Base-by-base conservation (phyloP, 2,888 invertebrate genomes). In the Dioctria linearis region DNA sequence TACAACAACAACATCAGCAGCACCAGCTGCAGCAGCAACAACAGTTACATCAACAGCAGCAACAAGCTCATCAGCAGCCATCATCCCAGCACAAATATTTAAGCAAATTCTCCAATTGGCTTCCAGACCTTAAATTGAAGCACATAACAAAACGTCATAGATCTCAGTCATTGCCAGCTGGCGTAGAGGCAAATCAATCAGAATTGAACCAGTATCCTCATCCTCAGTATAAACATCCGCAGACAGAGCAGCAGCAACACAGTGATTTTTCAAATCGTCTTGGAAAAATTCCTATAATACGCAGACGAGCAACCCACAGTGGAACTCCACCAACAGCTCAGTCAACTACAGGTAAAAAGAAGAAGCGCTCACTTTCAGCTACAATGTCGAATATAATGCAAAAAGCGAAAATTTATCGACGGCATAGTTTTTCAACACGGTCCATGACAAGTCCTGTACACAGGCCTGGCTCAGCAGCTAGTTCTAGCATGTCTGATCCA, bases 331-430 rank as follows among this genome's bases (percentile, higher is more conserved):
- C 80, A 79, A 39, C 79, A 49, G 5, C 61, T 46, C 69, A 76
- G 61, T 42, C 59, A 13, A 46, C 46, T 49, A 6, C 59, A 40
- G 71, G 79, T 43, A 84, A 95, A 89, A 95, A 95, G 87, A 95
- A 95, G 86, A 95, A 95, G 86, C 94, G 94, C 84, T 93, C 94
- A 4, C 90, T 96, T 78, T 95, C 95, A 0, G 93, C 95, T 0
- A 96, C 96, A 0, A 94, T 96, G 89, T 95, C 95, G 1, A 95
- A 95, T 39, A 92, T 96, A 82, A 90, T 96, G 84, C 95, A 95
- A 87, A 96, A 96, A 90, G 96, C 96, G 0, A 94, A 95, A 86
- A 86, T 86, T 0, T 88, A 88, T 83, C 85, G 88, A 49, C 87
- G 88, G 63, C 92, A 92, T 79, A 88, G 87, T 83, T 86, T 87